These are phyloP conservation scores for Empidonax traillii DNA, from an alignment of 2,113 vertebrate genomes.

Conservation along the genomic window DNA sequence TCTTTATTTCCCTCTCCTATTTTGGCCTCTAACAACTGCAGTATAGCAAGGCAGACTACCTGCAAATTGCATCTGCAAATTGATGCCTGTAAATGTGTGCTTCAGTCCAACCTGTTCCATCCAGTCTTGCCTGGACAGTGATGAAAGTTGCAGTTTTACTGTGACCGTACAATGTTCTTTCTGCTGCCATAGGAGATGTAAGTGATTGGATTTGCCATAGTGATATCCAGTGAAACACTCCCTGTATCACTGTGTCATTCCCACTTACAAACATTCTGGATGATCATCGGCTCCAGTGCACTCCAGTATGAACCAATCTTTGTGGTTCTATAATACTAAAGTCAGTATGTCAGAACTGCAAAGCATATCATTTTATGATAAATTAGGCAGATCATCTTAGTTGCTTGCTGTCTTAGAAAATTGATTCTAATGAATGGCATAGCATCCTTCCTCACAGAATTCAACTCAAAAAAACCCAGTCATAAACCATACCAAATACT, in stretches of 20 bases:
- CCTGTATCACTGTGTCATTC: background rate
- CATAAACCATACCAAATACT: background rate
- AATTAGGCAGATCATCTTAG: background rate
- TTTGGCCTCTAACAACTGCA: background rate
- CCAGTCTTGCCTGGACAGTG: background rate
- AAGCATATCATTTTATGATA: background rate
- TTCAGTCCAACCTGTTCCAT: background rate
- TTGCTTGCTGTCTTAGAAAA: background rate
- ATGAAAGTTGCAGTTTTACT: background rate
- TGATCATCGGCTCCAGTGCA: rapidly evolving
- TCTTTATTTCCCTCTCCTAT: background rate
- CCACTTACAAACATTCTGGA: background rate
- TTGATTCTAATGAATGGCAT: background rate
- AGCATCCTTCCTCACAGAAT: background rate
- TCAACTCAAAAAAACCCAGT: background rate
- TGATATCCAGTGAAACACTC: background rate
- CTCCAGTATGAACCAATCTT: background rate
- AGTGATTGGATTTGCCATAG: background rate
- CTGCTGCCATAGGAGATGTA: background rate
- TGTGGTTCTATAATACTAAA: background rate
- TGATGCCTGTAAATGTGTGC: background rate
- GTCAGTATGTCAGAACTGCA: background rate
- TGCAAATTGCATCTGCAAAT: background rate
- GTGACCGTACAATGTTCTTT: background rate
- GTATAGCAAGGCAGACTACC: background rate